Evolutionary conservation across 2,113 vertebrate genomes (phyloP).

Genomic region (Engraulis encrasicolus): DNA sequence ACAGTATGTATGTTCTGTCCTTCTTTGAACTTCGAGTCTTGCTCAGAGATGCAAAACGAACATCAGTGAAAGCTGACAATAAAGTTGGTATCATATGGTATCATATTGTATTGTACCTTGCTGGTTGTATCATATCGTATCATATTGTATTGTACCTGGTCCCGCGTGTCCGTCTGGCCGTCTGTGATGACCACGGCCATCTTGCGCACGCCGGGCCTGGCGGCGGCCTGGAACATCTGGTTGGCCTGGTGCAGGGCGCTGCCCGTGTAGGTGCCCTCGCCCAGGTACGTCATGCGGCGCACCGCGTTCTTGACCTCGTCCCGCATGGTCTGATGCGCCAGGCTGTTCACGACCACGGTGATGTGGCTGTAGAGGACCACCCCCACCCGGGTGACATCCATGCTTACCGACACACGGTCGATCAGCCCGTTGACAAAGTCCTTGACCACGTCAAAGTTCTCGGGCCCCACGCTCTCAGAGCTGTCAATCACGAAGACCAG

Average conservation of each 20-base stretch:
- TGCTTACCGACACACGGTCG: conserved; percentile 67
- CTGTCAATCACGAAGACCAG: conserved; percentile 89
- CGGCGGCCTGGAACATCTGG: conserved; percentile 68
- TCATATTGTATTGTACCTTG: too few species aligned
- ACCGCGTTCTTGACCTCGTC: conserved; percentile 76
- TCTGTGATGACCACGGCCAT: conserved; percentile 85
- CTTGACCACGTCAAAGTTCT: conserved; percentile 83
- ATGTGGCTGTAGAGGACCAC: conserved; percentile 85
- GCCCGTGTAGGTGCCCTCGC: conserved; percentile 84
- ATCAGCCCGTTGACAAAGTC: conserved; percentile 81
- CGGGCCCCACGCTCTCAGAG: conserved; percentile 84
- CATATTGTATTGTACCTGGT: too few species aligned
- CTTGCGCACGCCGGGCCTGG: conserved; percentile 72
- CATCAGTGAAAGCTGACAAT: too few species aligned
- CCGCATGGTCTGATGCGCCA: conserved; percentile 69
- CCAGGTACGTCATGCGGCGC: conserved; percentile 80
- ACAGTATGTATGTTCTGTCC: too few species aligned
- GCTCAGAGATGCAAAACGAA: too few species aligned
- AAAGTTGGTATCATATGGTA: too few species aligned
- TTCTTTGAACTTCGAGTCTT: too few species aligned
- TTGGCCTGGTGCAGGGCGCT: conserved; percentile 78
- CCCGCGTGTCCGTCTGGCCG: conserved; percentile 79
- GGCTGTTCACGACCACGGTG: conserved; percentile 71
- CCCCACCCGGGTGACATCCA: conserved; percentile 68
- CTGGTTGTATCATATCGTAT: too few species aligned